Percentiles rank a stretch among this genome's conserved stretches.
phyloP scores from a whole-genome alignment of 2,888 invertebrate genomes.

The Napeogenes sylphis region DNA sequence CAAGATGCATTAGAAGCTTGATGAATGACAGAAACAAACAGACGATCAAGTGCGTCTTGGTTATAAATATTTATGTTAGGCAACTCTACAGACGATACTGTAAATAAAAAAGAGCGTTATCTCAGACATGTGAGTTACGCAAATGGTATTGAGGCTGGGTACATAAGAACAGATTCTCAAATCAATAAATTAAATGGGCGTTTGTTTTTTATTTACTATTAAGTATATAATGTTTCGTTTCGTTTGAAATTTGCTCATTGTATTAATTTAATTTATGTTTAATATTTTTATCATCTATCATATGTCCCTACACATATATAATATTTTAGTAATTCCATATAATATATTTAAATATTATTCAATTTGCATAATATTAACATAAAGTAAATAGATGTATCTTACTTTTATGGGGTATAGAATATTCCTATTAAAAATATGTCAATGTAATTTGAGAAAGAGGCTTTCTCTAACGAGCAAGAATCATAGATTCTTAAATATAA shows the following conservation, averaged over 20 bases:
- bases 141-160: conserved; percentile 45
- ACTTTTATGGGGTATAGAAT: background rate
- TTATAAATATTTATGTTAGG: conserved; percentile 77
- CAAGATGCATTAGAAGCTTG: conserved; percentile 47
- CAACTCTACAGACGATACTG: conserved; percentile 68
- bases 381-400: background rate
- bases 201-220: background rate
- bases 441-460: conserved; percentile 15
- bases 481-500: conserved; percentile 31
- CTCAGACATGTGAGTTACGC: conserved; percentile 69
- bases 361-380: no score
- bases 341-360: no score
- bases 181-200: background rate
- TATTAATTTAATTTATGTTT: no score
- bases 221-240: no score
- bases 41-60: conserved; percentile 63
- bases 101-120: conserved; percentile 71
- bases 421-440: conserved; percentile 26
- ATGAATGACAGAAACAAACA: conserved; percentile 76
- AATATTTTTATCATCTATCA: no score
- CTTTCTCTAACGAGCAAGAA: conserved; percentile 32
- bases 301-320: no score
- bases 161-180: conserved; percentile 11
- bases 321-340: no score
- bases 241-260: no score